Conservation (phyloP, 2,797 vertebrate species). For the Apogon hyalosoma region DNA sequence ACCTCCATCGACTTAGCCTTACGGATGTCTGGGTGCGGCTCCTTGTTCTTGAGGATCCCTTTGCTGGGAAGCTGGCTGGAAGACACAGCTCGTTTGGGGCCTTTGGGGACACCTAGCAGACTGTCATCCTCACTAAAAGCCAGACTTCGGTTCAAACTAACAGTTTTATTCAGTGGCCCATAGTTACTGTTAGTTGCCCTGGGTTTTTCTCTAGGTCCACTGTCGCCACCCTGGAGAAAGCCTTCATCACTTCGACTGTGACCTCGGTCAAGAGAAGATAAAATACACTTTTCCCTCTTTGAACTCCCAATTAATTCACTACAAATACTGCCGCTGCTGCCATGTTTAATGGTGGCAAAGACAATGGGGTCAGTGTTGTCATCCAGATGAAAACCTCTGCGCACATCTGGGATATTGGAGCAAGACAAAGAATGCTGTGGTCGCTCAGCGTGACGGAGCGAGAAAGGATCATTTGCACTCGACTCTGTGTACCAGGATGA, state of each 20-base stretch:
- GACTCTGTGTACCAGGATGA: slow-evolving; percentile 83
- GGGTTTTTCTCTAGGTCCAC: slow-evolving; percentile 24
- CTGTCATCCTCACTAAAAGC: slow-evolving; percentile 76
- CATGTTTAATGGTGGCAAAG: slow-evolving; percentile 64
- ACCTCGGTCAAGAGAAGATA: slow-evolving; percentile 68
- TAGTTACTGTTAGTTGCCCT: slow-evolving; percentile 30
- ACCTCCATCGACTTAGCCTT: slow-evolving; percentile 88
- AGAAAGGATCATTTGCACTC: slow-evolving; percentile 71
- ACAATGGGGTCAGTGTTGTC: slow-evolving; percentile 59
- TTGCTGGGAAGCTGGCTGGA: slow-evolving; percentile 80
- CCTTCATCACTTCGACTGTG: slow-evolving; percentile 83
- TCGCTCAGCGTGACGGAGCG: slow-evolving; percentile 57
- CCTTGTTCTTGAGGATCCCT: slow-evolving; percentile 86
- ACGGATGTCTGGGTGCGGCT: slow-evolving; percentile 72
- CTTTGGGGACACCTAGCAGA: slow-evolving; percentile 61
- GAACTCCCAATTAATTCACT: slow-evolving; percentile 22
- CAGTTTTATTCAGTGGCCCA: slow-evolving; percentile 77
- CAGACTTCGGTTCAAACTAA: slow-evolving; percentile 79
- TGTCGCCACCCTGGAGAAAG: slow-evolving; percentile 57
- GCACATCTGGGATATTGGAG: slow-evolving; percentile 79
- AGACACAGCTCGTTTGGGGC: slow-evolving; percentile 77
- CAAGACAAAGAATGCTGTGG: slow-evolving; percentile 85
- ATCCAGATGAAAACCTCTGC: slow-evolving; percentile 61
- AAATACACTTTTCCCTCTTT: slow-evolving; percentile 24
- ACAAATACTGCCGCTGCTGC: slow-evolving; percentile 27